A percentile compares a stretch with the other conserved stretches of the same genome.
phyloP scores from a whole-genome alignment of 2,797 vertebrate genomes.

The Monodelphis domestica region DNA sequence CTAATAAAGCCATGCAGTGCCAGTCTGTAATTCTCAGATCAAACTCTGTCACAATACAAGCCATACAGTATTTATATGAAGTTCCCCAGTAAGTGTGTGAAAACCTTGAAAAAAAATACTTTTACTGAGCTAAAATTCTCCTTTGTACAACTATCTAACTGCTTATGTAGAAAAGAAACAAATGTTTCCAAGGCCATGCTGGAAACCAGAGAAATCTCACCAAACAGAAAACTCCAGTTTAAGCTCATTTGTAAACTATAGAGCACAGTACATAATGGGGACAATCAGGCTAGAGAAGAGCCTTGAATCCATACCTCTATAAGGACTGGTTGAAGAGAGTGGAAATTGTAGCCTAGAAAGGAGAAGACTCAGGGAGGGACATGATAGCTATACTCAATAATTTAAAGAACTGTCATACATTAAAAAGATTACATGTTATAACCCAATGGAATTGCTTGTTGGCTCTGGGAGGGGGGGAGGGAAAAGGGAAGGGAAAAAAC shows the following conservation, averaged over 20 bases:
- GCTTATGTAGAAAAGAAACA: neutral
- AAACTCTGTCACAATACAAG: neutral
- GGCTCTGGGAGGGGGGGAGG: too few relatives aligned
- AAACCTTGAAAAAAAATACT: neutral
- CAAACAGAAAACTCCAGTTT: neutral
- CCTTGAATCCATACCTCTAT: neutral
- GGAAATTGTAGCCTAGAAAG: neutral
- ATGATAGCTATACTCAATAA: neutral
- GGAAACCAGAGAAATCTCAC: neutral
- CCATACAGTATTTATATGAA: neutral
- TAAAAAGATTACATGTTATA: too few relatives aligned
- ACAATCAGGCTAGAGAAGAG: neutral
- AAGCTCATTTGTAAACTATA: neutral
- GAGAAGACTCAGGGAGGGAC: neutral
- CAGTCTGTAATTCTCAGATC: neutral
- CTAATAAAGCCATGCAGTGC: neutral
- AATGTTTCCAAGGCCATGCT: neutral
- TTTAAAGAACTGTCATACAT: neutral
- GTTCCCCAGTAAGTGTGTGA: neutral
- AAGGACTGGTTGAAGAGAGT: neutral
- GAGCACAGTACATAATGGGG: neutral
- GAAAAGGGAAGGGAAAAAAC: too few relatives aligned
- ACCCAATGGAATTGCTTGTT: too few relatives aligned
- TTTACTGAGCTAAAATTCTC: neutral
- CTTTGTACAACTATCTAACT: neutral